Conservation (phyloP, 53 echinoderm and acorn worm species). For the Zoroaster sp. region DNA sequence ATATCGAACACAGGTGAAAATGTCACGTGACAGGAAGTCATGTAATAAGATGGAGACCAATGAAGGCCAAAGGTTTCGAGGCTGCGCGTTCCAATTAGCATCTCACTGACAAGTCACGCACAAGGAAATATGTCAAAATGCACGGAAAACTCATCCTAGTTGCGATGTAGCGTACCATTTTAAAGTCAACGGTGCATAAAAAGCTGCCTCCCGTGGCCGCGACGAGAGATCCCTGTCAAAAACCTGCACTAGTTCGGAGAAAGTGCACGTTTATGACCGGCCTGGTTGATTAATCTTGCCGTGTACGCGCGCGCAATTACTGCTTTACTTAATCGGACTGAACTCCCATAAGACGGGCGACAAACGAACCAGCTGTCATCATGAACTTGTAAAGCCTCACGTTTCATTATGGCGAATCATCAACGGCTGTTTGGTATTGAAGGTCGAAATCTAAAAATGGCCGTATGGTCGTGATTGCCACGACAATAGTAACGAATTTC, state of each 20-base stretch:
- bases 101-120: neutral
- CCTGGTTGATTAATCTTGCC: conserved; percentile 28
- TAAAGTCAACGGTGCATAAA: conserved; percentile 1
- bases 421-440: conserved; percentile 30
- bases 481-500: neutral
- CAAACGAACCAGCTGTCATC: conserved; percentile 49
- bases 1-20: neutral
- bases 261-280: conserved; percentile 9
- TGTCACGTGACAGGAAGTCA: conserved; percentile 6
- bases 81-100: neutral
- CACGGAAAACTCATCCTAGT: neutral
- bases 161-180: neutral
- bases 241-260: neutral
- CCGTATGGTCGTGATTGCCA: neutral
- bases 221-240: neutral
- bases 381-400: conserved; percentile 34
- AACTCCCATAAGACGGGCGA: neutral
- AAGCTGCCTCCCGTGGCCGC: neutral
- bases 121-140: neutral
- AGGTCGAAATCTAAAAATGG: neutral
- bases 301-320: conserved; percentile 27
- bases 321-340: neutral
- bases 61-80: neutral
- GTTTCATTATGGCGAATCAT: neutral
- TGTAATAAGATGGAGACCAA: neutral